These are phyloP conservation scores for Bradypodion pumilum DNA, from an alignment of 2,797 vertebrate species.

Conservation along the genomic window DNA sequence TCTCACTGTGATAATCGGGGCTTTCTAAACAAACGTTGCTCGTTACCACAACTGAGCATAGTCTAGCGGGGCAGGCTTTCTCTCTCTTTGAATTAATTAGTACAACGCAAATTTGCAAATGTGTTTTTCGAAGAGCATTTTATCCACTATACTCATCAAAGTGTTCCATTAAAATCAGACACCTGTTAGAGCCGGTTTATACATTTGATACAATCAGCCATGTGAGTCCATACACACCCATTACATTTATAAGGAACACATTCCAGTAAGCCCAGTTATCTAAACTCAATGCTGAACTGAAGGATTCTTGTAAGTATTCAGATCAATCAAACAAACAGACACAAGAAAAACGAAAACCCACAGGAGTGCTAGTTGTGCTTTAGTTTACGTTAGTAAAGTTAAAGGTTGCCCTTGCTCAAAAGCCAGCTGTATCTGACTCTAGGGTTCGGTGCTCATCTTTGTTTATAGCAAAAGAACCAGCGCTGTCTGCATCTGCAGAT, in stretches of 20 bases:
- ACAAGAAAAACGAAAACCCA: neutral
- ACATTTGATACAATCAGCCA: neutral
- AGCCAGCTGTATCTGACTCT: no score
- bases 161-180: neutral
- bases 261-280: neutral
- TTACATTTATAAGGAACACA: neutral
- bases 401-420: no score
- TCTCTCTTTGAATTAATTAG: neutral
- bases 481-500: no score
- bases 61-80: constrained; percentile 2
- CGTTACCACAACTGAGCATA: neutral
- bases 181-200: neutral
- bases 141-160: neutral
- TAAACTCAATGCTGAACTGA: neutral
- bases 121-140: neutral
- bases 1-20: constrained; percentile 31
- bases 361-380: neutral
- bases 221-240: neutral
- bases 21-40: constrained; percentile 27
- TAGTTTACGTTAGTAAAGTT: no score
- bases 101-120: neutral
- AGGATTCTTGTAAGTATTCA: neutral
- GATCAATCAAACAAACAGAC: no score
- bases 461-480: no score
- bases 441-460: no score